Evolutionary conservation across 2,797 vertebrate genomes (phyloP), one percentile per base, ranked within the genome.

Genomic region (Muscicapa striata): DNA sequence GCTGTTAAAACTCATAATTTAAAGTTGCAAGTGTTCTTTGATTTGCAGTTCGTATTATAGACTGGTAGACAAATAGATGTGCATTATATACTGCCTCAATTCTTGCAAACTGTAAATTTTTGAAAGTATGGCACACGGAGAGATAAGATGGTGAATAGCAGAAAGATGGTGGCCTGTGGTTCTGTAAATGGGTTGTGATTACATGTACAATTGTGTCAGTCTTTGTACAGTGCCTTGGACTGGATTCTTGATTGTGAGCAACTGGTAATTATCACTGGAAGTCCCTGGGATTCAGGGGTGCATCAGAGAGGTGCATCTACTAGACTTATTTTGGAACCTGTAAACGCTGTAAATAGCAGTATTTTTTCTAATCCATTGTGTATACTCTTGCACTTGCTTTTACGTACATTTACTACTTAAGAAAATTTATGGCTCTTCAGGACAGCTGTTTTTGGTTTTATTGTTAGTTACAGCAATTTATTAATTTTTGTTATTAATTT

Each of bases 61-160:
- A 30, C 24, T 18, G 27, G 2, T 64, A 5, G 54, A 51, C n/a
- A 46, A n/a, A 62, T 13, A 5, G 32, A 1, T 24, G 5, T 6
- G 1, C 43, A 6, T 49, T 59, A 20, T 13, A 15, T 26, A 13
- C 41, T 70, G 36, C 54, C 30, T 68, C 34, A 78, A 70, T 41
- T 72, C 17, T 88, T 73, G 26, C 36, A 73, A 22, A 67, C 51
- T 18, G 11, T 54, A 7, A 2, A 12, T 46, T 76, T 89, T 27
- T n/a, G 5, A 0, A 45, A 45, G 15, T 36, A 0, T 13, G 10
- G 36, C 20, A 16, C 38, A 3, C 14, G 26, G 34, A 45, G 38
- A 51, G 26, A 1, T 21, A 21, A 34, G 54, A 18, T 74, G 59
- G 13, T 58, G 64, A 79, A 38, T 1, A 51, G 63, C 24, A 87